Evolutionary conservation across 2,113 vertebrate species (phyloP).

Genomic region (Petromus typicus): DNA sequence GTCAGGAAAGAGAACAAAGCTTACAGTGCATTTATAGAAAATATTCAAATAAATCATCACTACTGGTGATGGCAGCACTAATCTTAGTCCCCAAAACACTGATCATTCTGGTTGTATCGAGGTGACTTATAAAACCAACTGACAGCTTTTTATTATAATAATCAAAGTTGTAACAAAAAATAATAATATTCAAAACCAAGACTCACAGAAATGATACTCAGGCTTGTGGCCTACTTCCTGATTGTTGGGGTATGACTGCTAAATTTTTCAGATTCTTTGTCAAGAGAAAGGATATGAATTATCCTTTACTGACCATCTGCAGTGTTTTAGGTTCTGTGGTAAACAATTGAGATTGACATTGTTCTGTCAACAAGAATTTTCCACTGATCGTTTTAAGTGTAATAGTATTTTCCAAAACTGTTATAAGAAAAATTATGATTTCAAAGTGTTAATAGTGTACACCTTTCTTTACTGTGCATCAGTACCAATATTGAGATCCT

Average conservation of each 20-base stretch:
- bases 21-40: neutral
- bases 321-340: too few species aligned
- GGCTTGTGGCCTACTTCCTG: too few species aligned
- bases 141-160: neutral
- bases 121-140: neutral
- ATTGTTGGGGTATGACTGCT: neutral
- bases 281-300: neutral
- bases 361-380: neutral
- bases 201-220: neutral
- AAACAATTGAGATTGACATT: neutral
- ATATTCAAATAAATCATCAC: neutral
- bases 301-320: neutral
- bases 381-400: neutral
- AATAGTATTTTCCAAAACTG: neutral
- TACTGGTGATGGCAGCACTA: neutral
- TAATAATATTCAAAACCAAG: too few species aligned
- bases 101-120: neutral
- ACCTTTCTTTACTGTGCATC: fast-evolving
- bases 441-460: too few species aligned
- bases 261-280: too few species aligned
- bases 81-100: neutral
- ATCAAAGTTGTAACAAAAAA: neutral
- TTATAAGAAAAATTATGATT: neutral
- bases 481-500: fast-evolving
- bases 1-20: neutral